Percentiles rank a stretch among this genome's conserved stretches.
Conservation (phyloP, 37 sponge, comb jelly and placozoan genomes). For the Chondrosia reniformis region DNA sequence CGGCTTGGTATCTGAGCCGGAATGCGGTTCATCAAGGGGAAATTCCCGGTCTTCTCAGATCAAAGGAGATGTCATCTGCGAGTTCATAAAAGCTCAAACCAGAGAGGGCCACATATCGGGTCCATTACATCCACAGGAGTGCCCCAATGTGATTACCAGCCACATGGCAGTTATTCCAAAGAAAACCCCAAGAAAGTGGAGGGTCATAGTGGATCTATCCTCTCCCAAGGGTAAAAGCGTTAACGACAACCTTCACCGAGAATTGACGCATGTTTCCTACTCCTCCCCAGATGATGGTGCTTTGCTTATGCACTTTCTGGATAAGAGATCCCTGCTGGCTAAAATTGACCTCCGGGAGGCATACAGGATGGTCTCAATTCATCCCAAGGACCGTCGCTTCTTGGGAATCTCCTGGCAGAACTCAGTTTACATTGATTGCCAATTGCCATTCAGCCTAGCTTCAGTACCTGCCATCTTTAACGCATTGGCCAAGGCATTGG, state of each 20-base stretch:
- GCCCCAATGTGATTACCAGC: not conserved
- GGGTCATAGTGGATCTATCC: conserved; percentile 13
- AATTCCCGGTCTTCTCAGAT: not conserved
- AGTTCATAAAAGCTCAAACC: not conserved
- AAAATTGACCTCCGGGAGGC: not conserved
- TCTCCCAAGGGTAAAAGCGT: not conserved
- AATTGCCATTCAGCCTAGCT: conserved; percentile 14
- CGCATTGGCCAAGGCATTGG: conserved; percentile 20
- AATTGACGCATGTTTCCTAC: not conserved
- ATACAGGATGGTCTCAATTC: not conserved
- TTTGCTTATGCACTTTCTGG: not conserved
- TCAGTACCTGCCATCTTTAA: not conserved
- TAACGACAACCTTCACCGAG: conserved; percentile 20
- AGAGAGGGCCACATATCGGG: conserved; percentile 3
- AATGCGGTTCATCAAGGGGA: not conserved
- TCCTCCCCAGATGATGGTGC: not conserved
- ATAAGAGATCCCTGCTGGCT: not conserved
- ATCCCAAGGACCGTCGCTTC: not conserved
- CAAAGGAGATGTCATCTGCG: not conserved
- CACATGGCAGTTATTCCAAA: conserved; percentile 7
- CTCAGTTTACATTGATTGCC: not conserved
- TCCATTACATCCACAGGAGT: conserved; percentile 2
- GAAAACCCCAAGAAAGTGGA: conserved; percentile 6
- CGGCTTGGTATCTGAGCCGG: not conserved
- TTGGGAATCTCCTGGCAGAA: not conserved